A percentile compares a stretch with the other conserved stretches of the same genome.
phyloP scores from a whole-genome alignment of 2,113 vertebrate genomes.

The Calypte anna region DNA sequence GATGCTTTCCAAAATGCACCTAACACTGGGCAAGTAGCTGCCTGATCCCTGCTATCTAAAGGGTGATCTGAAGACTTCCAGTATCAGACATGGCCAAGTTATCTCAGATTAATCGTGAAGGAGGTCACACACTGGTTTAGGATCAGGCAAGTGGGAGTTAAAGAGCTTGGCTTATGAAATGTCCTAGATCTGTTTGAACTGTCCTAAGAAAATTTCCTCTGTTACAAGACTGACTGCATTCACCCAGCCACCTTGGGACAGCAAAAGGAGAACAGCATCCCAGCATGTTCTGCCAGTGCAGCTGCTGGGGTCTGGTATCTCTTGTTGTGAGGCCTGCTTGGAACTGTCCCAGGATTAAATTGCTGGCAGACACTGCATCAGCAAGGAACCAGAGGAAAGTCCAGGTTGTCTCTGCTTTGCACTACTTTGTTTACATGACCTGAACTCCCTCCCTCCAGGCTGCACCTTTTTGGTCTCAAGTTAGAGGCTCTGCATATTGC shows the following conservation, averaged over 20 bases:
- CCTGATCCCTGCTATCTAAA: neutral
- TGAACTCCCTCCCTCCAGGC: neutral
- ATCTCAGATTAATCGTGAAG: neutral
- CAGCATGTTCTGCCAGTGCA: neutral
- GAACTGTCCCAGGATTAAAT: conserved; percentile 13
- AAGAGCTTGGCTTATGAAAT: neutral
- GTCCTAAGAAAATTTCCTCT: neutral
- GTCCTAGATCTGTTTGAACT: neutral
- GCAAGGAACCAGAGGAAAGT: neutral
- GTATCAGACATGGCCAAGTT: fast-evolving
- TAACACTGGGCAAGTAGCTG: neutral
- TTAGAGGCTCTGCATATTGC: neutral
- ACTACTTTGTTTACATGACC: conserved; percentile 1
- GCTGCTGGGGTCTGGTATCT: neutral
- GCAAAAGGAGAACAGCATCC: neutral
- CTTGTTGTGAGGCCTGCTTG: neutral
- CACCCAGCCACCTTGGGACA: conserved; percentile 15
- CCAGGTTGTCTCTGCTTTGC: neutral
- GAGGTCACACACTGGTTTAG: neutral
- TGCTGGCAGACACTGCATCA: neutral
- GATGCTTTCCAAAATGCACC: neutral
- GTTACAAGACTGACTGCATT: neutral
- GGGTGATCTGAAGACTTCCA: neutral
- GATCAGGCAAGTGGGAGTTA: neutral
- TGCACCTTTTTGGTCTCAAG: neutral